These are phyloP conservation scores for Hydropotes inermis DNA, from an alignment of 2,113 vertebrate genomes.

Conservation along the genomic window DNA sequence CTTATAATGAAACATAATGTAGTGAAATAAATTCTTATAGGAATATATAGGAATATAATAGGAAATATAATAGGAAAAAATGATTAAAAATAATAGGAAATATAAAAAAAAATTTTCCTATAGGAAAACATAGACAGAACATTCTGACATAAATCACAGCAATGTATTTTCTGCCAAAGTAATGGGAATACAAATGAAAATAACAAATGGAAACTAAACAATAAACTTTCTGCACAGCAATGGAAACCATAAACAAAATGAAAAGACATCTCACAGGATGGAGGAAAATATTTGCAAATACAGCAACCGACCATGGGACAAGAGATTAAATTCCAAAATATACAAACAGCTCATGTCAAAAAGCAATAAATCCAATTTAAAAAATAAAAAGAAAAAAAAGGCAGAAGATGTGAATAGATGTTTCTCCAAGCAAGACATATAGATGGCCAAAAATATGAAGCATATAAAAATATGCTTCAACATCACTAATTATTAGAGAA, in stretches of 20 bases:
- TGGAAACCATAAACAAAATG: background rate
- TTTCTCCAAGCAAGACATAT: background rate
- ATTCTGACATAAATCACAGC: background rate
- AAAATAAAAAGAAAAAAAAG: background rate
- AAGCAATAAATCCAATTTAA: background rate
- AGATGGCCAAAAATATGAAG: background rate
- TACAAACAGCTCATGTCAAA: background rate
- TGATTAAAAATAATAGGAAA: no score
- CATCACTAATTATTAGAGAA: background rate
- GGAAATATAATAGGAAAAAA: no score
- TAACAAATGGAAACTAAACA: background rate
- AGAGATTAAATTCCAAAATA: background rate
- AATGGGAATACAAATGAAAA: background rate
- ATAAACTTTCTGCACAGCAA: background rate
- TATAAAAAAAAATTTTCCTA: no score
- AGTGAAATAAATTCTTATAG: no score
- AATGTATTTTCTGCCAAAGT: background rate
- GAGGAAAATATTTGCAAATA: background rate
- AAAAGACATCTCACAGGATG: background rate
- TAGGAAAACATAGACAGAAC: background rate
- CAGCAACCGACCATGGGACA: background rate
- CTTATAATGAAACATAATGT: background rate
- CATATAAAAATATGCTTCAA: background rate
- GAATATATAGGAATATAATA: no score
- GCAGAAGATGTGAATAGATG: background rate